Conservation (phyloP, 1,140 invertebrate species). For the Drosophila lacertosa region DNA sequence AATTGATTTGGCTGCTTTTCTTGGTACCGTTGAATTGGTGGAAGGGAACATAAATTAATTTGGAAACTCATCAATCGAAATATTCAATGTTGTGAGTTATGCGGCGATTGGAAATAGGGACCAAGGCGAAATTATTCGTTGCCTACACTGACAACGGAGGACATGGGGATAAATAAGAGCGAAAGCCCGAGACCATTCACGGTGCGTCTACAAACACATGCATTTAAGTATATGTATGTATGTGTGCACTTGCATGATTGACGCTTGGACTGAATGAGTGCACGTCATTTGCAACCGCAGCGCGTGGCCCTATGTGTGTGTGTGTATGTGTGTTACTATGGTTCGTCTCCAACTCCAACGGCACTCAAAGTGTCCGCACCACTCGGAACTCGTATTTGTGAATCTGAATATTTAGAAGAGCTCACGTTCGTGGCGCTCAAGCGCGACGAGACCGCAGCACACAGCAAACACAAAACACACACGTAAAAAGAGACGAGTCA, state of each 20-base stretch:
- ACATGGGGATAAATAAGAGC: neutral
- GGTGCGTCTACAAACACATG: conserved; percentile 10
- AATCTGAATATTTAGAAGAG: conserved; percentile 45
- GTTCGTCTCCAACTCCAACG: conserved; percentile 49
- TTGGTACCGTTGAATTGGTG: neutral
- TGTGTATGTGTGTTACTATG: conserved; percentile 18
- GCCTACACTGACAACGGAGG: neutral
- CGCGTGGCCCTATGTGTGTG: conserved; percentile 6
- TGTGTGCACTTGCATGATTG: conserved; percentile 46
- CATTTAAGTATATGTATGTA: conserved; percentile 12
- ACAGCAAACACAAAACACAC: conserved; percentile 13
- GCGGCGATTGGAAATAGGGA: neutral
- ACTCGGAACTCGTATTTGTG: conserved; percentile 29
- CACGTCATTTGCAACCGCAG: conserved; percentile 53
- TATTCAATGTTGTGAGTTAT: neutral
- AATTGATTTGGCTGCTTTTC: neutral
- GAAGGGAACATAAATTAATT: conserved; percentile 7
- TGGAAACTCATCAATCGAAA: conserved; percentile 10
- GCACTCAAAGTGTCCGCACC: conserved; percentile 51
- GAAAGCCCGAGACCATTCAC: conserved; percentile 11
- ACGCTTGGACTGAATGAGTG: conserved; percentile 54
- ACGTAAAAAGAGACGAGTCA: conserved; percentile 44
- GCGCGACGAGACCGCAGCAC: conserved; percentile 39
- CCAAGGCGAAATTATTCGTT: conserved; percentile 2
- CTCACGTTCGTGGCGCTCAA: conserved; percentile 54